Conservation (phyloP, 1,140 invertebrate genomes). For the Notospermus geniculatus region DNA sequence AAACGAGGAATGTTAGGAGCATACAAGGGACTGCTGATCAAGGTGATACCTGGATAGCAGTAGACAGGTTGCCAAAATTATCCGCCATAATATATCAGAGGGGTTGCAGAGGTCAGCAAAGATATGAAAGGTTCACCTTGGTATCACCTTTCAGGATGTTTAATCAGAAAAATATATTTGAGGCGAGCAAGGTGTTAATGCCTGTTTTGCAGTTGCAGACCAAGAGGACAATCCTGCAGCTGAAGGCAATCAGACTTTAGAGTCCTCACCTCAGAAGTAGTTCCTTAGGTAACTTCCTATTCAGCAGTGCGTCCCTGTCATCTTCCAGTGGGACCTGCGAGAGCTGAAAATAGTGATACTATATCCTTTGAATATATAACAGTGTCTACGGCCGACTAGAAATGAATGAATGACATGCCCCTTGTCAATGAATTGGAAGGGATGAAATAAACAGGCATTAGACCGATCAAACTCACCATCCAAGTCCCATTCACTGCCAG, state of each 20-base stretch:
- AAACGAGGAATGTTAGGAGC: conserved; percentile 22
- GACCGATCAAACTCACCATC: too few species aligned
- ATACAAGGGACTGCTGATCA: conserved; percentile 11
- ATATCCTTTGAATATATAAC: conserved; percentile 1
- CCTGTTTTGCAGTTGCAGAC: too few species aligned
- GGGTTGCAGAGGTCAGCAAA: too few species aligned
- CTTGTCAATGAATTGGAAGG: too few species aligned
- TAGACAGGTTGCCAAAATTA: conserved; percentile 13
- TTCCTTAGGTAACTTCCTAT: conserved; percentile 95
- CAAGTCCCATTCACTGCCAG: too few species aligned
- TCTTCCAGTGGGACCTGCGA: conserved; percentile 34
- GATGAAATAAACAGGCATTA: too few species aligned
- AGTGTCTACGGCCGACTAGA: neutral
- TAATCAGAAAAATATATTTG: too few species aligned
- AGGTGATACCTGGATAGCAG: conserved; percentile 9
- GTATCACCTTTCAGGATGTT: too few species aligned
- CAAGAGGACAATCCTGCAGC: too few species aligned
- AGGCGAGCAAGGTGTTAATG: too few species aligned
- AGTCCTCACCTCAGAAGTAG: conserved; percentile 71
- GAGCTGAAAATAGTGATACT: conserved; percentile 27
- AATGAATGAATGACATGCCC: neutral
- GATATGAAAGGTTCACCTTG: too few species aligned
- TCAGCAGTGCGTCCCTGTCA: conserved; percentile 63
- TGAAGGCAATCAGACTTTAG: neutral
- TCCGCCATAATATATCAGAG: neutral